Conservation (phyloP, 2,113 vertebrate genomes). For the Daboia siamensis region DNA sequence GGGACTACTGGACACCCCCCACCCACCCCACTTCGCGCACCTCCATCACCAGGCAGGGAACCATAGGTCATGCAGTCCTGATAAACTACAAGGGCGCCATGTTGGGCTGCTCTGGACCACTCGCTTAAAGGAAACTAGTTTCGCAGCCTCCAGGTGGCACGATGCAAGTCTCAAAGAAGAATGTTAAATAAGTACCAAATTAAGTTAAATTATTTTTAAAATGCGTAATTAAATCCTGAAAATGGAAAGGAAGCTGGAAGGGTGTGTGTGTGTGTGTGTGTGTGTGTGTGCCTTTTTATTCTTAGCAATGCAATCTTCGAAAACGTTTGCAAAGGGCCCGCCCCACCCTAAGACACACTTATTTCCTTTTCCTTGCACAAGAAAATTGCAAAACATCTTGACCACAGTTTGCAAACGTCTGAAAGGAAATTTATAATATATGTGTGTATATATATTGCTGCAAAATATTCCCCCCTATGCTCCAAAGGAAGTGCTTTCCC, state of each 20-base stretch:
- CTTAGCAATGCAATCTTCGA: background rate
- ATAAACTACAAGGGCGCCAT: background rate
- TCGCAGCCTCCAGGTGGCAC: background rate
- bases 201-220: background rate
- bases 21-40: background rate
- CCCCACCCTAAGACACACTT: background rate
- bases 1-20: background rate
- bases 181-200: background rate
- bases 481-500: background rate
- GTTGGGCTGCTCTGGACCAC: background rate
- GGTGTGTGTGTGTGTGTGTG: too few relatives aligned
- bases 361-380: background rate
- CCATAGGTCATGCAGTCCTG: background rate
- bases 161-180: background rate
- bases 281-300: background rate
- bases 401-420: background rate
- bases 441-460: rapidly evolving
- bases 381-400: background rate
- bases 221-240: background rate
- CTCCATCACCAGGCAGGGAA: background rate
- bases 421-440: background rate
- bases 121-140: background rate
- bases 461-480: background rate
- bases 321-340: background rate
- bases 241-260: background rate